Percentiles rank a stretch among this genome's conserved stretches.
Conservation (phyloP, 2,113 vertebrate species). For the Triplophysa rosa region DNA sequence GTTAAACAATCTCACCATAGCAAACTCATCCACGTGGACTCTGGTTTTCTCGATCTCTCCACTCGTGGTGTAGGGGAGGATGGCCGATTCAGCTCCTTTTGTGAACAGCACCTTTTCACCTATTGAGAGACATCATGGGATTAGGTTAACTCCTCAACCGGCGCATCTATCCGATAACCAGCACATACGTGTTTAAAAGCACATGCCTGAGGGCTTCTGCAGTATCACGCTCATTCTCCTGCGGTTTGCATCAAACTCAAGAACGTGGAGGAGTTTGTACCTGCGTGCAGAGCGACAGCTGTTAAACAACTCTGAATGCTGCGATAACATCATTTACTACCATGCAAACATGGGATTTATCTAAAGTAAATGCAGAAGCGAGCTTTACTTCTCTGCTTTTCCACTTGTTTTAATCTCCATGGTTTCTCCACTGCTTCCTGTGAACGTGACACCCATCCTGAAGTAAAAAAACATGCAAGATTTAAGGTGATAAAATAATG, state of each 20-base stretch:
- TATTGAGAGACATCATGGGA: conserved; percentile 55
- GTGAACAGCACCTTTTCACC: conserved; percentile 90
- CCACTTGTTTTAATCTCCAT: conserved; percentile 93
- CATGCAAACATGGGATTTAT: not conserved
- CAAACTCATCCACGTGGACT: conserved; percentile 95
- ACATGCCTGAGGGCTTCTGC: conserved; percentile 83
- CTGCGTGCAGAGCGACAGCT: conserved; percentile 63
- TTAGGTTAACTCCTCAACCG: not conserved
- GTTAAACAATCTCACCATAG: conserved; percentile 81
- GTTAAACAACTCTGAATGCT: not conserved
- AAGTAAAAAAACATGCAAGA: not conserved
- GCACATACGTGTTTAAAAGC: not conserved
- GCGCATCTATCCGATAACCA: not conserved
- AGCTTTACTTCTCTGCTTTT: conserved; percentile 86
- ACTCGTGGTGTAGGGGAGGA: conserved; percentile 84
- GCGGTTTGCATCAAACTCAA: conserved; percentile 94
- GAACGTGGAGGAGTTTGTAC: conserved; percentile 89
- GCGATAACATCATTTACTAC: not conserved
- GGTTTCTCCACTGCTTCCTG: conserved; percentile 78
- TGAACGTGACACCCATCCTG: conserved; percentile 90
- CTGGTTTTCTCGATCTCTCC: conserved; percentile 94
- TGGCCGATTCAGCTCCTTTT: conserved; percentile 94
- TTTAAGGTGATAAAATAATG: not conserved
- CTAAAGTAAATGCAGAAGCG: not conserved
- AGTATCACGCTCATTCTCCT: conserved; percentile 97